These are phyloP conservation scores for Ciconia nigra DNA, from an alignment of 2,797 vertebrate species.

Conservation along the genomic window DNA sequence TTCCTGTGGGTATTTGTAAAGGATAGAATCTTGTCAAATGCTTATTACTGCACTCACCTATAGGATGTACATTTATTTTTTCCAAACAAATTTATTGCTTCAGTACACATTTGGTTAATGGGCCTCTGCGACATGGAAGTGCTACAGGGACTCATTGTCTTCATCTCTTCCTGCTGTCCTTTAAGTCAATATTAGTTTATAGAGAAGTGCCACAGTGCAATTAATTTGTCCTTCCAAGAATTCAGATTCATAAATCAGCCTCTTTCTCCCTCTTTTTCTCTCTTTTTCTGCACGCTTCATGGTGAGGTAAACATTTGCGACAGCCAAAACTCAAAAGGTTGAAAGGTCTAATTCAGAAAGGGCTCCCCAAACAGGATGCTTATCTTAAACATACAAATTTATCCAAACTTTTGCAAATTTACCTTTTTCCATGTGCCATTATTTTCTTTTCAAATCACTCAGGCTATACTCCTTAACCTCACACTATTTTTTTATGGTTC, in stretches of 20 bases:
- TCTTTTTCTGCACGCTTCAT: background rate
- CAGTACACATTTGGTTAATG: slow-evolving; percentile 51
- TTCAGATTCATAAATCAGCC: slow-evolving; percentile 52
- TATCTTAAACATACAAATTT: slow-evolving; percentile 55
- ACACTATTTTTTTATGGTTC: background rate
- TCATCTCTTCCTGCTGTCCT: slow-evolving; percentile 62
- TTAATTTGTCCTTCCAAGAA: slow-evolving; percentile 49
- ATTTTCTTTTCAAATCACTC: background rate
- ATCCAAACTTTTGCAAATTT: background rate
- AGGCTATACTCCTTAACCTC: background rate
- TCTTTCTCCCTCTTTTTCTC: background rate
- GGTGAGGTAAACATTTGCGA: slow-evolving; percentile 5
- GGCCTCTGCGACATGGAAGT: slow-evolving; percentile 36
- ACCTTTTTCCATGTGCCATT: background rate
- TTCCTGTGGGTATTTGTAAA: background rate
- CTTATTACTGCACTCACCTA: background rate
- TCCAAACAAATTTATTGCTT: slow-evolving; percentile 13
- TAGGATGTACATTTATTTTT: background rate
- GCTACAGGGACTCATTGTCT: slow-evolving; percentile 41
- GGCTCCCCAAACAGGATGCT: background rate
- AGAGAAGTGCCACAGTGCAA: slow-evolving; percentile 56
- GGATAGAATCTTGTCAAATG: background rate
- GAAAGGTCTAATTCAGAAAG: slow-evolving; percentile 20
- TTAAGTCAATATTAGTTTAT: slow-evolving; percentile 71
- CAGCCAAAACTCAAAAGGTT: background rate